phyloP scores from a whole-genome alignment of 53 echinoderm and acorn worm species.

The Apostichopus leukothele region DNA sequence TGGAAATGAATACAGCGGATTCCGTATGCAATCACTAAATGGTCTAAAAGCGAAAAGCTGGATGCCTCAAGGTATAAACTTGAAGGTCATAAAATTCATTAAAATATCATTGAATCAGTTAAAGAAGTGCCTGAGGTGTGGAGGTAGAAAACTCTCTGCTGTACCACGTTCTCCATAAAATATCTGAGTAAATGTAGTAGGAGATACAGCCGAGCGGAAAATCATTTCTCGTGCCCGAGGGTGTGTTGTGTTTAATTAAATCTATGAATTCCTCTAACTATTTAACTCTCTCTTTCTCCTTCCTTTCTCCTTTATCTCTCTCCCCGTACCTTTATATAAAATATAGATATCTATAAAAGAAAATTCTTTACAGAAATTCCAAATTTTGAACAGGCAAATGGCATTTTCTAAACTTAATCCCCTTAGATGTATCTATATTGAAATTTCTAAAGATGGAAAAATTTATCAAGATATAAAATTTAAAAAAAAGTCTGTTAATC shows the following conservation, averaged over 20 bases:
- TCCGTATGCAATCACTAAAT: too few relatives aligned
- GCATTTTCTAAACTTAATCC: too few relatives aligned
- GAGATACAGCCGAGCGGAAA: background rate
- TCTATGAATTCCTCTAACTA: background rate
- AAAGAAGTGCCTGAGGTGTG: background rate
- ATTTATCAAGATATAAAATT: too few relatives aligned
- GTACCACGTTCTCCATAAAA: background rate
- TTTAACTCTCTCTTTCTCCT: background rate
- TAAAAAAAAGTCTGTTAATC: too few relatives aligned
- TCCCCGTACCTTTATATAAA: too few relatives aligned
- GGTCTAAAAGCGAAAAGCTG: background rate
- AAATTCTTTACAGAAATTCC: too few relatives aligned
- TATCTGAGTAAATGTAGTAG: background rate
- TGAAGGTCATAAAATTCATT: slow-evolving; percentile 3
- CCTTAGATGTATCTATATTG: too few relatives aligned
- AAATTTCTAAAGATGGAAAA: too few relatives aligned
- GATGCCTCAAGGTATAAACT: background rate
- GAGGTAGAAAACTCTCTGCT: background rate
- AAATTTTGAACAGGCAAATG: too few relatives aligned
- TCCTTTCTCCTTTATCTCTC: too few relatives aligned
- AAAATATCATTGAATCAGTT: background rate
- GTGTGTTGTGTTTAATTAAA: slow-evolving; percentile 10
- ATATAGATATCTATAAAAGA: too few relatives aligned
- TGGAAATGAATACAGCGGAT: too few relatives aligned
- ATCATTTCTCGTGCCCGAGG: background rate